A percentile compares a stretch with the other conserved stretches of the same genome.
Conservation (phyloP, 2,113 vertebrate species). For the Actenoides lindsayi region DNA sequence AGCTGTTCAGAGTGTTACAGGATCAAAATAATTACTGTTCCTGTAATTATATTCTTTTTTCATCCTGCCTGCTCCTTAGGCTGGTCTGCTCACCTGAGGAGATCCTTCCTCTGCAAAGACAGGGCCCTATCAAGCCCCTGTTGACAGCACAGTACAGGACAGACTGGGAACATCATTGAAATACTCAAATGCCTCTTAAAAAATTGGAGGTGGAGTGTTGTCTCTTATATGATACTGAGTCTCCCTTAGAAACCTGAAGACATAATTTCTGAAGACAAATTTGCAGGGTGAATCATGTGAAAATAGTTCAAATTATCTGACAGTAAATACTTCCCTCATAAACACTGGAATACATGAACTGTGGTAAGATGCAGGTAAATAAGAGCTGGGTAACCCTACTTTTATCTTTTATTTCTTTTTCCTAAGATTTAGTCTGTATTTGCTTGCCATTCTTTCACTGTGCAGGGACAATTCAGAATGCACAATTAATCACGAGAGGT, state of each 20-base stretch:
- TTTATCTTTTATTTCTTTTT: neutral
- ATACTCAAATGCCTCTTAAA: neutral
- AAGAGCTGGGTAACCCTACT: neutral
- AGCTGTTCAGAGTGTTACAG: neutral
- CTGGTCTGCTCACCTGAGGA: neutral
- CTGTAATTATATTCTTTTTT: neutral
- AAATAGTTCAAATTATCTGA: conserved; percentile 34
- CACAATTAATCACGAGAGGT: neutral
- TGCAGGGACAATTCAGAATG: neutral
- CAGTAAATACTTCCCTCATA: neutral
- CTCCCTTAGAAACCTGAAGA: conserved; percentile 22
- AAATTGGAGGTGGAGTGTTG: neutral
- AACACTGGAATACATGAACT: neutral
- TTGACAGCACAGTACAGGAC: neutral
- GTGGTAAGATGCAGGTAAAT: neutral
- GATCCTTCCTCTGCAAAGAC: neutral
- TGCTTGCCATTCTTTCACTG: neutral
- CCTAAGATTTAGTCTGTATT: neutral
- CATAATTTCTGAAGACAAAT: neutral
- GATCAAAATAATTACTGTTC: neutral
- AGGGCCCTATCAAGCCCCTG: neutral
- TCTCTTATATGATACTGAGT: conserved; percentile 3
- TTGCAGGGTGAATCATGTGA: neutral
- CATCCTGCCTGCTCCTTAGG: neutral
- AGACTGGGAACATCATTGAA: neutral